Evolutionary conservation across 2,797 vertebrate species (phyloP), one percentile per base, ranked within the genome.

Genomic region (Heliangelus exortis): DNA sequence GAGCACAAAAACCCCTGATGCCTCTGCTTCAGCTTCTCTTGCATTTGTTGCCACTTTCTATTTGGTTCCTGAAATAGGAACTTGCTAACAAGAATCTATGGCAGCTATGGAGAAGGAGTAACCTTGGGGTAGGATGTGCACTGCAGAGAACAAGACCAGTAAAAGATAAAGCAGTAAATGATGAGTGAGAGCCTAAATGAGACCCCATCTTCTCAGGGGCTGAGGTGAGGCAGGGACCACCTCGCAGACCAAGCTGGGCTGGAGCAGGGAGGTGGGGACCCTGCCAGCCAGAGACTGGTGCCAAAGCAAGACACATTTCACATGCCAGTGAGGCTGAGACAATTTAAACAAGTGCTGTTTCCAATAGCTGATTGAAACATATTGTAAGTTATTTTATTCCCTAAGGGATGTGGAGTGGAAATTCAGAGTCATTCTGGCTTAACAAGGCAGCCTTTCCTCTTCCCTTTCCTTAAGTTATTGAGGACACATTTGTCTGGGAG

Each of bases 131-230:
- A 25, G 55, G n/a, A 33, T 25, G 7, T 16, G 26, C 53, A 34
- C 7, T 7, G 3, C 23, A 23, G 33, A 29, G 63, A 84, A 41
- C 9, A 6, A 17, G 18, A 31, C 0, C 15, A 48, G 43, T 4
- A 36, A 51, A 59, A 8, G 55, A 51, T 6, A 39, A 18, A 77
- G 15, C 8, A 9, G 36, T 4, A 43, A 43, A 59, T 9, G 65
- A 47, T 7, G 33, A 18, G 73, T 23, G 6, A 9, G 18, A 29
- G 45, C 39, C 2, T 29, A 19, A 16, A 73, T 21, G 7, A 9
- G 18, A 28, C 54, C 36, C 2, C 31, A 18, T 3, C 12, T 12
- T 1, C 9, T 0, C 2, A 0, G 4, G 47, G 9, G 28, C 7
- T 12, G 45, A 22, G 39, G 29, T 8, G 36, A 39, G 45, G 36